These are phyloP conservation scores for Gephyroberyx darwinii DNA, from an alignment of 2,797 vertebrate species.

Conservation along the genomic window DNA sequence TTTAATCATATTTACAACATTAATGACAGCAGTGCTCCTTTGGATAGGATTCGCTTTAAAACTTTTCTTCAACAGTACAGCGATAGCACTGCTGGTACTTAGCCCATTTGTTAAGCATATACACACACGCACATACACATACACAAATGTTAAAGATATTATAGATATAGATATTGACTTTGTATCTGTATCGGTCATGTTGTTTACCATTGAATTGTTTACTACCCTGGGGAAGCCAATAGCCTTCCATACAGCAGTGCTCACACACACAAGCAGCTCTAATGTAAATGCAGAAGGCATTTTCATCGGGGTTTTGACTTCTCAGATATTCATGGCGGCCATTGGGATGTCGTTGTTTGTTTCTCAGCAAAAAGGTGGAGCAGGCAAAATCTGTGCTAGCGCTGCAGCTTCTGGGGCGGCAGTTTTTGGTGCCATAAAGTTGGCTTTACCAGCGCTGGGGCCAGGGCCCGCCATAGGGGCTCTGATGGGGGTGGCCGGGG, in stretches of 20 bases:
- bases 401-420: background rate
- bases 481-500: conserved; percentile 26
- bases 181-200: background rate
- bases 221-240: background rate
- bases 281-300: background rate
- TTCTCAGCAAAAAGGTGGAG: background rate
- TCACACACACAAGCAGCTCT: background rate
- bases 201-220: conserved; percentile 9
- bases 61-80: no score
- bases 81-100: no score
- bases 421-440: background rate
- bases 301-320: conserved; percentile 19
- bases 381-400: background rate
- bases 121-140: no score
- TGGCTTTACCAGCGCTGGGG: background rate
- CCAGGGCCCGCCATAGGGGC: conserved; percentile 25
- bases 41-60: no score
- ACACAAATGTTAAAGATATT: no score
- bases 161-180: no score
- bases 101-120: no score
- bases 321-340: background rate
- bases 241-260: background rate
- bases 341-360: conserved; percentile 10
- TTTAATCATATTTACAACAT: no score
- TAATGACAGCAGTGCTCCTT: no score